Evolutionary conservation across 2,888 invertebrate species (phyloP).

Genomic region (Tinea semifulvella): DNA sequence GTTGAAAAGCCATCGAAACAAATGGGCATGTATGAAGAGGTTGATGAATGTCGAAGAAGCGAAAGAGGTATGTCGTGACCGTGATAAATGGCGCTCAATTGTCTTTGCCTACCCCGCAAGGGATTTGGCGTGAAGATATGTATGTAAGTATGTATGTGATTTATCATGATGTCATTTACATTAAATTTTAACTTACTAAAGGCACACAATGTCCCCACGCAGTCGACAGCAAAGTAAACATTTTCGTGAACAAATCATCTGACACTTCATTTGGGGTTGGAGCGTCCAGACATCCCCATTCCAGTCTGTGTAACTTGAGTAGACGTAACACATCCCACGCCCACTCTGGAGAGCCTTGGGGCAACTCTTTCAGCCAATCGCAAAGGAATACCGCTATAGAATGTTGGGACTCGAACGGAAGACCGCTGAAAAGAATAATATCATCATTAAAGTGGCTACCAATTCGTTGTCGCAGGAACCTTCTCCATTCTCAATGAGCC

Average conservation of each 20-base stretch:
- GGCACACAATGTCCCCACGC: conserved; percentile 56
- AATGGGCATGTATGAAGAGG: too few relatives aligned
- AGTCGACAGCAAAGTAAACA: conserved; percentile 36
- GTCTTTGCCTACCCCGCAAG: too few relatives aligned
- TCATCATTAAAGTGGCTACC: too few relatives aligned
- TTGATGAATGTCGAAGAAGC: too few relatives aligned
- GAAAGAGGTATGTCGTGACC: too few relatives aligned
- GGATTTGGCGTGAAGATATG: too few relatives aligned
- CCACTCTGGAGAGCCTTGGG: conserved; percentile 30
- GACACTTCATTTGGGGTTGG: conserved; percentile 29
- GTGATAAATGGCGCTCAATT: too few relatives aligned
- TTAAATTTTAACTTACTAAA: conserved; percentile 32
- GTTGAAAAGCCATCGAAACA: too few relatives aligned
- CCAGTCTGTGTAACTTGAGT: conserved; percentile 37
- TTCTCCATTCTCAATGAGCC: too few relatives aligned
- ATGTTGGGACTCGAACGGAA: conserved; percentile 39
- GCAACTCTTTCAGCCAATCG: conserved; percentile 16
- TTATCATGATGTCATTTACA: too few relatives aligned
- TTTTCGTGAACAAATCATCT: conserved; percentile 27
- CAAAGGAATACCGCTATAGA: conserved; percentile 38
- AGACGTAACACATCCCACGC: conserved; percentile 37
- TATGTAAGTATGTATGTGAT: too few relatives aligned
- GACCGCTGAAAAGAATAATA: conserved; percentile 40
- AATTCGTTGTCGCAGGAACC: too few relatives aligned
- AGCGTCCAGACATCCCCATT: conserved; percentile 34